A percentile compares a stretch with the other conserved stretches of the same genome.
phyloP scores from a whole-genome alignment of 2,888 invertebrate species.

The Cheilosia vulpina region DNA sequence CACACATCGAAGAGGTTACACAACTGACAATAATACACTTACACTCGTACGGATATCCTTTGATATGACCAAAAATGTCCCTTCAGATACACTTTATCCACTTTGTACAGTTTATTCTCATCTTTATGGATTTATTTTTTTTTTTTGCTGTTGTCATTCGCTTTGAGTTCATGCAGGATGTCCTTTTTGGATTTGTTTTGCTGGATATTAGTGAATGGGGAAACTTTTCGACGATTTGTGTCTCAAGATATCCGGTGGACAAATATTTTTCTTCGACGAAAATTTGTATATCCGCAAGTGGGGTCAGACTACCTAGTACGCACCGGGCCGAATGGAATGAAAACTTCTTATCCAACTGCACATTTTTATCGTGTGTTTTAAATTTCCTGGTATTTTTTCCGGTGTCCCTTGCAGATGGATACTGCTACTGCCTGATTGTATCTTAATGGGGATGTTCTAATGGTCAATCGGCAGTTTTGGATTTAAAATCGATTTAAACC shows the following conservation, averaged over 20 bases:
- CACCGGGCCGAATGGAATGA: conserved; percentile 9
- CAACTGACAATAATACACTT: conserved; percentile 61
- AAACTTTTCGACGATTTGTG: conserved; percentile 67
- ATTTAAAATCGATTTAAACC: conserved; percentile 72
- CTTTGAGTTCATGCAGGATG: conserved; percentile 56
- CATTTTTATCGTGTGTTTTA: conserved; percentile 66
- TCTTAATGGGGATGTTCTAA: conserved; percentile 74
- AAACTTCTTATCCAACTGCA: conserved; percentile 43
- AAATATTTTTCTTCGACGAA: conserved; percentile 38
- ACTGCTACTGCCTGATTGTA: conserved; percentile 56
- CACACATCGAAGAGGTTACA: conserved; percentile 30
- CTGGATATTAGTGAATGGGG: conserved; percentile 30
- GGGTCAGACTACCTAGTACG: conserved; percentile 39
- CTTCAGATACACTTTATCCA: conserved; percentile 47
- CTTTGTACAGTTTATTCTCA: conserved; percentile 45
- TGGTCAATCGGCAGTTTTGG: conserved; percentile 75
- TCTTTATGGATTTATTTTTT: conserved; percentile 45
- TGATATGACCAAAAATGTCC: conserved; percentile 68
- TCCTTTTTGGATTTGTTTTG: conserved; percentile 67
- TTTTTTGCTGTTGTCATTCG: conserved; percentile 6
- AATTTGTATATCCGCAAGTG: conserved; percentile 20
- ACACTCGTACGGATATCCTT: conserved; percentile 65
- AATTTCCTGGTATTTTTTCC: conserved; percentile 55
- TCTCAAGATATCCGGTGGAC: conserved; percentile 74
- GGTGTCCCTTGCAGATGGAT: conserved; percentile 35